phyloP scores from a whole-genome alignment of 2,113 vertebrate genomes.

The Caranx melampygus region DNA sequence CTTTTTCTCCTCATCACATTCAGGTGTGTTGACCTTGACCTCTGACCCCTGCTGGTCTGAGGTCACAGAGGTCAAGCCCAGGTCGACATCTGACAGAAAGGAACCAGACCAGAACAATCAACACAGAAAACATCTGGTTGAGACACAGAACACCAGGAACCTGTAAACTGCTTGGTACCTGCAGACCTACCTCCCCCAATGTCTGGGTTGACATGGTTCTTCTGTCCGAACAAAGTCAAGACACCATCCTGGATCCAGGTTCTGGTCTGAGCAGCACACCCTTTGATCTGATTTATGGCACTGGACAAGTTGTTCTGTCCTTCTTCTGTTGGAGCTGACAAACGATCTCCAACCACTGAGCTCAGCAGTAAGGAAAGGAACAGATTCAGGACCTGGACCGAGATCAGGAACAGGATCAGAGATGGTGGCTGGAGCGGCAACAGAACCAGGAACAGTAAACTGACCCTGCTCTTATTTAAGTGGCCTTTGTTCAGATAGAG shows the following conservation, averaged over 20 bases:
- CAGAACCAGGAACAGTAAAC: too few relatives aligned
- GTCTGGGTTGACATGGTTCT: background rate
- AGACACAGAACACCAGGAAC: too few relatives aligned
- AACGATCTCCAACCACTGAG: constrained; percentile 87
- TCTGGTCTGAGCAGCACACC: constrained; percentile 81
- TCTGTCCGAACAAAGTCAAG: constrained; percentile 54
- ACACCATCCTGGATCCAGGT: constrained; percentile 67
- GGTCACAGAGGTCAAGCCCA: constrained; percentile 19
- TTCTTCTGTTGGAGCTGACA: constrained; percentile 80
- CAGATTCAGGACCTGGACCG: constrained; percentile 48
- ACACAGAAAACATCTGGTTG: too few relatives aligned
- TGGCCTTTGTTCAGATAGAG: too few relatives aligned
- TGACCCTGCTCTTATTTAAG: too few relatives aligned
- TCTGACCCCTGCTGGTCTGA: constrained; percentile 73
- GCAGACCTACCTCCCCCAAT: constrained; percentile 11
- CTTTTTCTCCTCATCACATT: constrained; percentile 69
- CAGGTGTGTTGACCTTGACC: constrained; percentile 82
- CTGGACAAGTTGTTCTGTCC: constrained; percentile 90
- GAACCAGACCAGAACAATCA: background rate
- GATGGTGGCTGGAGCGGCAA: too few relatives aligned
- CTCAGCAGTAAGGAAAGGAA: constrained; percentile 93
- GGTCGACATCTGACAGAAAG: background rate
- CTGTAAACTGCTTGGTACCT: too few relatives aligned
- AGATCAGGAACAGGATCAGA: background rate
- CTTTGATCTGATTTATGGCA: constrained; percentile 85